Conservation (phyloP, 37 sponge, comb jelly and placozoan species). For the Ianthella basta region DNA sequence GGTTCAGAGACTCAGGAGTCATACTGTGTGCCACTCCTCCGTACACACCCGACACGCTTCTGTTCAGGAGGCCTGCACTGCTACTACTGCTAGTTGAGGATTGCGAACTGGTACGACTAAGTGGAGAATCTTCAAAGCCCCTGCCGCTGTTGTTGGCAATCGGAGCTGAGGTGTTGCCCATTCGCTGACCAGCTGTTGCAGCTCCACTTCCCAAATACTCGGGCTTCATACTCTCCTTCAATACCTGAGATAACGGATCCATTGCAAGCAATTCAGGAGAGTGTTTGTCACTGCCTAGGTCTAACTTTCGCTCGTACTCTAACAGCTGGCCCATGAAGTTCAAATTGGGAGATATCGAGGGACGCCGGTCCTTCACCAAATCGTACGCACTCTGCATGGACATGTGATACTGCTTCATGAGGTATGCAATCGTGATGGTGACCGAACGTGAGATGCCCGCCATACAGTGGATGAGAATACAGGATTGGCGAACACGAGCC, state of each 20-base stretch:
- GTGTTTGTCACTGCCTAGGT: neutral
- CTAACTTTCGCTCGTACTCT: constrained; percentile 77
- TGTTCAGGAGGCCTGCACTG: too few species aligned
- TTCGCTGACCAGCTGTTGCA: too few species aligned
- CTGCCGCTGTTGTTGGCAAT: too few species aligned
- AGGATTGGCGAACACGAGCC: constrained; percentile 52
- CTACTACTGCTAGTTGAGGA: too few species aligned
- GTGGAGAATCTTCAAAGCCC: too few species aligned
- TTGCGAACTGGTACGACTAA: too few species aligned
- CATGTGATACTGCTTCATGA: constrained; percentile 79
- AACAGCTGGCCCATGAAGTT: constrained; percentile 99
- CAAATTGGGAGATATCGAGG: constrained; percentile 93
- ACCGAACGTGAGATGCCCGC: constrained; percentile 97
- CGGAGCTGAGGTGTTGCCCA: too few species aligned
- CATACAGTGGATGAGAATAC: constrained; percentile 89
- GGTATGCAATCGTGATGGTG: constrained; percentile 93
- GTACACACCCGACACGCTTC: too few species aligned
- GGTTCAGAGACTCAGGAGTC: neutral
- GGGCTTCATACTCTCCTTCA: neutral
- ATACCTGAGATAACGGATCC: neutral
- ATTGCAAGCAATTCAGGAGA: constrained; percentile 16
- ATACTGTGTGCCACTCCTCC: constrained; percentile 2
- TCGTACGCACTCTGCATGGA: constrained; percentile 88
- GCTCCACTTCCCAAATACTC: neutral
- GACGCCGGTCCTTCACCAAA: constrained; percentile 80